Base-by-base conservation (phyloP, 2,113 vertebrate species). In the Bubo scandiacus region DNA sequence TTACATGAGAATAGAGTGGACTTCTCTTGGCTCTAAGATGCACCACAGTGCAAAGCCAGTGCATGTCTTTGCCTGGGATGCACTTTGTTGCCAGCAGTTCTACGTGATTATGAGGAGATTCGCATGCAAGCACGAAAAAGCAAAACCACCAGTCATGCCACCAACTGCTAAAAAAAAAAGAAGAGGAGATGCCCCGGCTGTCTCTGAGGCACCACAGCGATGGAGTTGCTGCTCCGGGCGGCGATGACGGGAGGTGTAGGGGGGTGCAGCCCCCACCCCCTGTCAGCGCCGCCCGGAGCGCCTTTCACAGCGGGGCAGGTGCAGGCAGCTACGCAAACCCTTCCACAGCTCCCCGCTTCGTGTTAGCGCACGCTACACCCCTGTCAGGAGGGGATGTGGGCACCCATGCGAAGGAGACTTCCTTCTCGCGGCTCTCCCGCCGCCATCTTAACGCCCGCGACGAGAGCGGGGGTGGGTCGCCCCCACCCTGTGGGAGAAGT, bases 391-490 rank as follows among this genome's bases (percentile, higher is more conserved):
- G 4, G 0, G 2, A 10, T 2, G 21, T 1, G 8, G 7, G 4
- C 12, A 1, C 15, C 14, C 40, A 1, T 0, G 6, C 21, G 4
- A 3, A 0, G 0, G 0, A 12, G 0, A 0, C 18, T 0, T 1
- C 4, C 11, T 0, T 4, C 5, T 2, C 3, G 0, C 34, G 0
- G 5, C 11, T 2, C 9, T 2, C 6, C 9, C 21, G 47, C 34
- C 85, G 65, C 96, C 96, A 94, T 94, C n/a, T 93, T 58, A 22
- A 6, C 3, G 7, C 9, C 15, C 5, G 3, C 2, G 9, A 12
- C 16, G 14, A 6, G 32, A 5, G 49, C 6, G 4, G 8, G 1
- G 15, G 6, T 2, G 25, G 72, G 5, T 16, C 16, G 43, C 15
- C 4, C 62, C 52, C 29, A 11, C 43, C 42, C 15, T 21, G 66